Percentiles rank a stretch among this genome's conserved stretches.
phyloP scores from a whole-genome alignment of 1,140 invertebrate genomes.

The Metaphire vulgaris region DNA sequence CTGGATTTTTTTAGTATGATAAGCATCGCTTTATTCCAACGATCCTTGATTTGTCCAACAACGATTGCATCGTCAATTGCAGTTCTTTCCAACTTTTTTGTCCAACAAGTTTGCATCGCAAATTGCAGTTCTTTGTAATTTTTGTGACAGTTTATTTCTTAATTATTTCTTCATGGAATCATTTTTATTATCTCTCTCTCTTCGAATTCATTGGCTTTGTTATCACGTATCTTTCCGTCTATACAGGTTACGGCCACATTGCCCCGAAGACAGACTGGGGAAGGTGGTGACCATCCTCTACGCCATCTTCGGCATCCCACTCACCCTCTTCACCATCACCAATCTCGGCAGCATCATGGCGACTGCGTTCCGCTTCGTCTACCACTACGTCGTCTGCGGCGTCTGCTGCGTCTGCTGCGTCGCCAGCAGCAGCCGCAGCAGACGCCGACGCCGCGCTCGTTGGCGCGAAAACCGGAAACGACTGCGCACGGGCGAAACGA shows the following conservation, averaged over 20 bases:
- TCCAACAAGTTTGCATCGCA: too few relatives aligned
- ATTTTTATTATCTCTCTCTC: too few relatives aligned
- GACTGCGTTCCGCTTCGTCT: slow-evolving; percentile 87
- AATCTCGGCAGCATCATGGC: slow-evolving; percentile 87
- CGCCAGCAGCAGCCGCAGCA: background rate
- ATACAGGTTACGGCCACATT: slow-evolving; percentile 83
- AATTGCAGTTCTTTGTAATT: too few relatives aligned
- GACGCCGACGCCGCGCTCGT: background rate
- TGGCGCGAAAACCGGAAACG: background rate
- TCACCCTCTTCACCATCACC: slow-evolving; percentile 78
- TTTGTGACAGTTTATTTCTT: too few relatives aligned
- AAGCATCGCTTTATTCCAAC: too few relatives aligned
- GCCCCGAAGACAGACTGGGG: slow-evolving; percentile 77
- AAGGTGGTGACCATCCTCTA: slow-evolving; percentile 90
- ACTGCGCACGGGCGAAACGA: background rate
- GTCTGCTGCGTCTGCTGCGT: slow-evolving; percentile 32
- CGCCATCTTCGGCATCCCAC: slow-evolving; percentile 88
- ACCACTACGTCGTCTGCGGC: slow-evolving; percentile 75
- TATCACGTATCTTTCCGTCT: too few relatives aligned
- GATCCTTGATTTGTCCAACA: too few relatives aligned
- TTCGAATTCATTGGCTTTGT: too few relatives aligned
- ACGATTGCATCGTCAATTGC: too few relatives aligned
- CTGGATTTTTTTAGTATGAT: too few relatives aligned
- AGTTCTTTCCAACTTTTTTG: too few relatives aligned
- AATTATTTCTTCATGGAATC: too few relatives aligned